These are phyloP conservation scores for Byasa hedistus DNA, from an alignment of 2,888 invertebrate species.

Conservation along the genomic window DNA sequence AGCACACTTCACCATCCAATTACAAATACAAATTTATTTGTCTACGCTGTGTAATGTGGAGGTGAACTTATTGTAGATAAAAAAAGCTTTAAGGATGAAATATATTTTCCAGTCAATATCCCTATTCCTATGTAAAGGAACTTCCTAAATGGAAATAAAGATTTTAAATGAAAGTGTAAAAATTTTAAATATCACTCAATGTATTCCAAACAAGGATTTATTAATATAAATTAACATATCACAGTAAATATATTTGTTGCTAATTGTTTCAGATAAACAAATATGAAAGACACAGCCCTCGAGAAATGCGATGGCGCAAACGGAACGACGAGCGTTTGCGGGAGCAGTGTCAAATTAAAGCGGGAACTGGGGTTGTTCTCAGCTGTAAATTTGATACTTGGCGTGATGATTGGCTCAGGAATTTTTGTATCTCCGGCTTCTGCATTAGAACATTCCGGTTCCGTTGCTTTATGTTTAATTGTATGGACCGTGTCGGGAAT, in stretches of 20 bases:
- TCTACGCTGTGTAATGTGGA: too few species aligned
- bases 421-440: slow-evolving; percentile 92
- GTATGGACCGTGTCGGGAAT: slow-evolving; percentile 89
- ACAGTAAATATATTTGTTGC: background rate
- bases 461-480: slow-evolving; percentile 87
- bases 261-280: slow-evolving; percentile 43
- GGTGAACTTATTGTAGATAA: too few species aligned
- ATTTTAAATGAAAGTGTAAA: too few species aligned
- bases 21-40: too few species aligned
- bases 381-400: slow-evolving; percentile 89
- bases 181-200: too few species aligned
- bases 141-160: too few species aligned
- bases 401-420: slow-evolving; percentile 95
- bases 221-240: too few species aligned
- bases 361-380: slow-evolving; percentile 89
- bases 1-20: too few species aligned
- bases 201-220: too few species aligned
- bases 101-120: too few species aligned
- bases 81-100: too few species aligned
- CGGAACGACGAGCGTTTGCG: slow-evolving; percentile 42
- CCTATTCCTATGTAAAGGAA: too few species aligned
- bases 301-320: slow-evolving; percentile 47
- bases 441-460: slow-evolving; percentile 87
- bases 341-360: slow-evolving; percentile 82
- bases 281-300: slow-evolving; percentile 51